Conservation (phyloP, 2,113 vertebrate genomes). For the Anoura caudifer region DNA sequence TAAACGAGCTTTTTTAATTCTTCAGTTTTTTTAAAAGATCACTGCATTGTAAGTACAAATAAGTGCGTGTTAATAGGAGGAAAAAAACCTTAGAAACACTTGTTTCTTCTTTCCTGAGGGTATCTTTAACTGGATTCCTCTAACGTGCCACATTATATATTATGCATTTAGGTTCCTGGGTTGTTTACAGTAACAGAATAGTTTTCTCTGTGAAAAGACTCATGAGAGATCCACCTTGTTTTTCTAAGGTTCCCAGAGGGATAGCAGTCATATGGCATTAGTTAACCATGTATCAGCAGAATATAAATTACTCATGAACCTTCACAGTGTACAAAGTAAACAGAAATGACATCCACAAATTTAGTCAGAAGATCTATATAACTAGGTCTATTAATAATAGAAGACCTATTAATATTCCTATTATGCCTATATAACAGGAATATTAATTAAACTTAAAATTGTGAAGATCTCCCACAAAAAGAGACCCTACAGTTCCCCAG, state of each 20-base stretch:
- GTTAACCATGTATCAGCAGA: conserved; percentile 46
- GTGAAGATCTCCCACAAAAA: neutral
- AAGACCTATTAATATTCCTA: too few relatives aligned
- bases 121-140: conserved; percentile 58
- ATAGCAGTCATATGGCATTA: conserved; percentile 58
- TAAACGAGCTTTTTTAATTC: neutral
- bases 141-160: conserved; percentile 41
- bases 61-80: conserved; percentile 10
- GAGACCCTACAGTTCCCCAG: neutral
- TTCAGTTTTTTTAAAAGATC: neutral
- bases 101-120: conserved; percentile 43
- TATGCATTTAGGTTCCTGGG: conserved; percentile 55
- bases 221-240: conserved; percentile 69
- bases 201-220: conserved; percentile 64
- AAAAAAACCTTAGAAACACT: conserved; percentile 1
- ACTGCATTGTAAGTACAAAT: neutral
- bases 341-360: conserved; percentile 51
- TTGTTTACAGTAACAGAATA: conserved; percentile 74
- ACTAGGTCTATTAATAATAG: neutral
- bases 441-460: conserved; percentile 21
- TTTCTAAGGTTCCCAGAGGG: conserved; percentile 71
- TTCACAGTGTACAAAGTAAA: conserved; percentile 49
- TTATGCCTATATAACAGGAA: neutral
- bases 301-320: conserved; percentile 67
- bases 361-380: conserved; percentile 34